Conservation (phyloP, 2,888 invertebrate species). For the Lasioglossum villosulum region DNA sequence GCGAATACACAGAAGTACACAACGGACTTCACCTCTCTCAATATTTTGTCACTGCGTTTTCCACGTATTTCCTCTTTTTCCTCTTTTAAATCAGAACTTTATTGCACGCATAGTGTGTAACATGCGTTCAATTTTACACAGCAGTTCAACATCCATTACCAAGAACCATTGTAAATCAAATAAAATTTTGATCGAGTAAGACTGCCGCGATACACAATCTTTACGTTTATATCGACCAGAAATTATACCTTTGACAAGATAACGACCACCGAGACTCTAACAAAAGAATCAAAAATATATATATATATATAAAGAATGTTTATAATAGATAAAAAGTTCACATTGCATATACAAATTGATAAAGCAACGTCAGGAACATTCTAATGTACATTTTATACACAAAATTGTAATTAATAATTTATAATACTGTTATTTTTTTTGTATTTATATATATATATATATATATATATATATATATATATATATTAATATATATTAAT, state of each 20-base stretch:
- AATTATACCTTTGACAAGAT: background rate
- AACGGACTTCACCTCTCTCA: constrained; percentile 16
- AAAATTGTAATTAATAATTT: no score
- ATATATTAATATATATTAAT: no score
- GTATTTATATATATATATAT: no score
- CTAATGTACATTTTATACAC: no score
- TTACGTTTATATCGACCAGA: background rate
- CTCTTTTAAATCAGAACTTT: constrained; percentile 32
- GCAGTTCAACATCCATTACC: constrained; percentile 23
- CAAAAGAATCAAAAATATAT: no score
- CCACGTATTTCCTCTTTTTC: constrained; percentile 20
- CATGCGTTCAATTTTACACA: constrained; percentile 29
- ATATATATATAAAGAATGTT: no score
- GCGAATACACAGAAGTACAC: background rate
- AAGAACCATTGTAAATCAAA: background rate
- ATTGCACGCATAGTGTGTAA: background rate
- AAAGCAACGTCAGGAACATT: no score
- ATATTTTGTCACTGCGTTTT: constrained; percentile 12
- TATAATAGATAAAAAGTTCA: no score
- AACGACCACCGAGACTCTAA: constrained; percentile 11
- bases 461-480: no score
- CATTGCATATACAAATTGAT: no score
- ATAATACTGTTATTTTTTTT: no score
- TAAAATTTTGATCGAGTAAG: constrained; percentile 32
- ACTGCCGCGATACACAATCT: constrained; percentile 2